phyloP scores from a whole-genome alignment of 1,140 invertebrate species.

The Cheumatopsyche charites region DNA sequence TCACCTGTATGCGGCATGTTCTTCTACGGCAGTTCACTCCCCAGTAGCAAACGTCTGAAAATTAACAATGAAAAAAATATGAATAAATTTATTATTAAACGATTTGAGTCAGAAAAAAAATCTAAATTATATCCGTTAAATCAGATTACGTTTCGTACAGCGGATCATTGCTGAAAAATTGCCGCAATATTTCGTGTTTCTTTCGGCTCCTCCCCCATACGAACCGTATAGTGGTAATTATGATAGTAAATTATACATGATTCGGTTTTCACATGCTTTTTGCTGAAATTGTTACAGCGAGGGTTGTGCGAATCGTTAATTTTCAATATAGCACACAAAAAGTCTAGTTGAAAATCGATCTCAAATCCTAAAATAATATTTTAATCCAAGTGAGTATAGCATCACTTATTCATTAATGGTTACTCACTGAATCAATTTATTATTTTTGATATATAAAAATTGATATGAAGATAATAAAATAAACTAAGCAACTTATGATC shows the following conservation, averaged over 20 bases:
- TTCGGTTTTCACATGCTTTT: neutral
- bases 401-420: too few relatives aligned
- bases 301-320: too few relatives aligned
- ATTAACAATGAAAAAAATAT: neutral
- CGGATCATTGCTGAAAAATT: slow-evolving; percentile 12
- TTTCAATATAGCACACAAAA: too few relatives aligned
- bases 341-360: too few relatives aligned
- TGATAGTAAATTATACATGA: slow-evolving; percentile 20
- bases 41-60: too few relatives aligned
- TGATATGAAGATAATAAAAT: too few relatives aligned
- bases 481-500: too few relatives aligned
- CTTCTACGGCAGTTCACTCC: neutral
- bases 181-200: neutral
- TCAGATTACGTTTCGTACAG: slow-evolving; percentile 1
- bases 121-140: neutral
- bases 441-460: too few relatives aligned
- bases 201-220: neutral
- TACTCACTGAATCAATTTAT: too few relatives aligned
- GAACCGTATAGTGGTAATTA: slow-evolving; percentile 20
- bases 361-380: too few relatives aligned
- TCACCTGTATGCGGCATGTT: slow-evolving; percentile 33
- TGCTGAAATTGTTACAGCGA: too few relatives aligned
- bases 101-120: neutral
- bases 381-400: too few relatives aligned
- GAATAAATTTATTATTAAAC: neutral